These are phyloP conservation scores for Acomys russatus DNA, from an alignment of 2,797 vertebrate genomes.

Conservation along the genomic window DNA sequence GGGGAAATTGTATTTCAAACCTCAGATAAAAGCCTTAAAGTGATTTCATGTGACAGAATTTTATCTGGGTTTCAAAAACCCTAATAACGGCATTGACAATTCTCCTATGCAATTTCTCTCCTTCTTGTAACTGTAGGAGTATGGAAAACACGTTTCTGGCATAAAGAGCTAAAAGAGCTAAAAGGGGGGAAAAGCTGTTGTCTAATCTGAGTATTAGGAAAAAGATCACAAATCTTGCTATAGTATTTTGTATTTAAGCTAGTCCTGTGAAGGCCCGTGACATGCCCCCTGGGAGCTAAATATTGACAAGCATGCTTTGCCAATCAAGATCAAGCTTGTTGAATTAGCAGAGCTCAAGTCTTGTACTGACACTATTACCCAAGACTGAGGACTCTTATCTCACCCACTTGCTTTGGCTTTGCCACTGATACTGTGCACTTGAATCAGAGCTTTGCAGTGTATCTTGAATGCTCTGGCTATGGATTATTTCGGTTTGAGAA, in stretches of 20 bases:
- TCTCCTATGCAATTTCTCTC: slow-evolving; percentile 79
- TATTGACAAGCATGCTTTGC: slow-evolving; percentile 90
- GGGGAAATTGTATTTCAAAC: slow-evolving; percentile 78
- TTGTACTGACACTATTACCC: slow-evolving; percentile 87
- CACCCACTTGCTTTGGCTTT: slow-evolving; percentile 86
- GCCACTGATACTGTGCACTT: slow-evolving; percentile 83
- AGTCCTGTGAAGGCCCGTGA: slow-evolving; percentile 86
- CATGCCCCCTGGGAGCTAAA: slow-evolving; percentile 86
- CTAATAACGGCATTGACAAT: slow-evolving; percentile 83
- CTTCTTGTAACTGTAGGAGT: slow-evolving; percentile 82
- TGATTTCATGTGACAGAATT: slow-evolving; percentile 83
- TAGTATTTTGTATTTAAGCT: slow-evolving; percentile 88
- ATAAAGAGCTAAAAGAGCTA: slow-evolving; percentile 80
- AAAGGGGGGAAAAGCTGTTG: slow-evolving; percentile 79
- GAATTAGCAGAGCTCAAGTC: slow-evolving; percentile 88
- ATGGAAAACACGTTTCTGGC: slow-evolving; percentile 78
- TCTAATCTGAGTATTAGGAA: slow-evolving; percentile 90
- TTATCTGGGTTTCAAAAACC: slow-evolving; percentile 83
- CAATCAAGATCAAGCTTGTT: slow-evolving; percentile 90
- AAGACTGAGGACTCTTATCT: slow-evolving; percentile 87
- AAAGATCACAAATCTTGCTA: slow-evolving; percentile 89
- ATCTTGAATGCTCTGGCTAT: slow-evolving; percentile 79
- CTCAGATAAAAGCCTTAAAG: slow-evolving; percentile 80
- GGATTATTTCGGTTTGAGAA: slow-evolving; percentile 85
- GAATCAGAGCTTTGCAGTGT: slow-evolving; percentile 84